Conservation (phyloP, 2,797 vertebrate genomes). For the Sebastes minor region DNA sequence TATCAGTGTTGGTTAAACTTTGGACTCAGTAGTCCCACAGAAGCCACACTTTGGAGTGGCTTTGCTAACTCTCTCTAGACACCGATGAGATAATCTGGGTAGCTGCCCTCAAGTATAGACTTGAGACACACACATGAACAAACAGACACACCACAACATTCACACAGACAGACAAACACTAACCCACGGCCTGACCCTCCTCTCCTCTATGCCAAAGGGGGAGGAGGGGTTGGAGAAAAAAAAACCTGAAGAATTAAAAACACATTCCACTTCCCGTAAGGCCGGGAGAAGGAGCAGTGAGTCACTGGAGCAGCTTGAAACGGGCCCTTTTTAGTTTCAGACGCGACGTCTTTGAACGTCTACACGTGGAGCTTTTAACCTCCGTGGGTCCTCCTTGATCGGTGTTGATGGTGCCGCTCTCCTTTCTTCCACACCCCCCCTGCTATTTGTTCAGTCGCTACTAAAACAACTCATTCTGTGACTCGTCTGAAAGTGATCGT, state of each 20-base stretch:
- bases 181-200: slow-evolving; percentile 58
- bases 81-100: slow-evolving; percentile 61
- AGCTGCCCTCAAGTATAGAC: slow-evolving; percentile 42
- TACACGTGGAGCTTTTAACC: slow-evolving; percentile 42
- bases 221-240: slow-evolving; percentile 4
- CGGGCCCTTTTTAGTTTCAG: slow-evolving; percentile 63
- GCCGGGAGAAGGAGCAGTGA: slow-evolving; percentile 73
- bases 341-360: slow-evolving; percentile 53
- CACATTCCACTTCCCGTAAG: slow-evolving; percentile 85
- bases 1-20: background rate
- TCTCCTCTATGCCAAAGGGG: slow-evolving; percentile 23
- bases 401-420: slow-evolving; percentile 12
- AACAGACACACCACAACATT: slow-evolving; percentile 55
- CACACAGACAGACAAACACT: slow-evolving; percentile 72
- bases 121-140: slow-evolving; percentile 40
- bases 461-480: slow-evolving; percentile 22
- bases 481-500: slow-evolving; percentile 11
- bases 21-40: background rate
- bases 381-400: slow-evolving; percentile 1
- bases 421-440: background rate
- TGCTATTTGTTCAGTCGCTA: slow-evolving; percentile 31
- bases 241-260: slow-evolving; percentile 73
- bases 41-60: slow-evolving; percentile 10
- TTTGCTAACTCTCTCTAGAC: slow-evolving; percentile 35
- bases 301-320: slow-evolving; percentile 75